Conservation (phyloP, 30 jellyfish, hydroid and myxozoan species). For the Mastigias papua region DNA sequence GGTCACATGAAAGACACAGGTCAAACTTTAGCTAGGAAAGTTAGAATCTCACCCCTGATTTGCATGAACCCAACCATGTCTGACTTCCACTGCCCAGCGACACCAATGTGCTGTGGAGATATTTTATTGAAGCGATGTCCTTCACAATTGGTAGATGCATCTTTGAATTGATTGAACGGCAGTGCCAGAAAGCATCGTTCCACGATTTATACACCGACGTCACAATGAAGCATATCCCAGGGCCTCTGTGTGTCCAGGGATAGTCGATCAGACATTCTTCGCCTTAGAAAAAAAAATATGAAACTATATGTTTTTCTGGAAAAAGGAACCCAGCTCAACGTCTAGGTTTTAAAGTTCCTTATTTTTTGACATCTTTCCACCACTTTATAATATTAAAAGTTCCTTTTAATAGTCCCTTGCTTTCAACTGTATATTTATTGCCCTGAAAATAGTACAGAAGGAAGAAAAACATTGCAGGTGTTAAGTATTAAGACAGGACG, state of each 20-base stretch:
- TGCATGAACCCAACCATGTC: not conserved
- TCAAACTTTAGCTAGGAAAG: not conserved
- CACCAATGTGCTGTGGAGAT: not conserved
- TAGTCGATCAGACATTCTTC: constrained; percentile 9
- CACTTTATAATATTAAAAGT: not conserved
- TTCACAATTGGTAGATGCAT: constrained; percentile 4
- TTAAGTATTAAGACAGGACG: too few species aligned
- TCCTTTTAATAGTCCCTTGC: too few species aligned
- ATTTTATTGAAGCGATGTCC: constrained; percentile 1
- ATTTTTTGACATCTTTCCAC: not conserved
- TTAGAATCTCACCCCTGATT: constrained; percentile 2
- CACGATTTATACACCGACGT: not conserved
- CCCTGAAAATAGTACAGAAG: too few species aligned
- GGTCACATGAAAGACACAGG: too few species aligned
- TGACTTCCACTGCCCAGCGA: constrained; percentile 11
- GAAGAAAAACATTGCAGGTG: too few species aligned
- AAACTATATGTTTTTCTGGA: not conserved
- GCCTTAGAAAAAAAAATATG: not conserved
- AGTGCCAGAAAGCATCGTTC: constrained; percentile 2
- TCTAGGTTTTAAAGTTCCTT: too few species aligned
- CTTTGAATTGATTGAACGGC: constrained; percentile 1
- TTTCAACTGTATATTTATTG: too few species aligned
- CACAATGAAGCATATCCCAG: constrained; percentile 18
- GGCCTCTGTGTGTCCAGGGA: constrained; percentile 32
- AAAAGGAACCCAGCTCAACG: not conserved